phyloP scores from a whole-genome alignment of 2,113 vertebrate genomes.

The Mormyrus iriodes region DNA sequence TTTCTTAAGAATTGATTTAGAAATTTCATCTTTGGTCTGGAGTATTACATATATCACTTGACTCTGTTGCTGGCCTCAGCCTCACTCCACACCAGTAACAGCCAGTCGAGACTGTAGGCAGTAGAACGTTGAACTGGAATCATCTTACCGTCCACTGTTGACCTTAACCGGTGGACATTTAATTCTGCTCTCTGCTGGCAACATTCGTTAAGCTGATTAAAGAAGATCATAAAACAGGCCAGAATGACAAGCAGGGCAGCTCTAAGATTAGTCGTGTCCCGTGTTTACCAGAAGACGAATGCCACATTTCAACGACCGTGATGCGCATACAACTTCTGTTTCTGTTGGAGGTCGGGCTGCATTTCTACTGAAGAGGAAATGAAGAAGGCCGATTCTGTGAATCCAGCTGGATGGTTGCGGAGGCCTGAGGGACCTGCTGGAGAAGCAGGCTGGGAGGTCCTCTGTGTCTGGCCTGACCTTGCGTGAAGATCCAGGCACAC shows the following conservation, averaged over 20 bases:
- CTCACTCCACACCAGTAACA: conserved; percentile 24
- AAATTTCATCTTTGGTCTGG: conserved; percentile 33
- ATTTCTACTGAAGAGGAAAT: neutral
- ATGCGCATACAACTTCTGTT: neutral
- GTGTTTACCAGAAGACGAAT: neutral
- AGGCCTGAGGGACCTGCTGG: neutral
- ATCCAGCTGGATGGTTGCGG: neutral
- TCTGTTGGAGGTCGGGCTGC: neutral
- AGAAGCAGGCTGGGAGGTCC: neutral
- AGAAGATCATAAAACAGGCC: conserved; percentile 25
- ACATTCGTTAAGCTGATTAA: conserved; percentile 35
- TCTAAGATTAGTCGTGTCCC: conserved; percentile 17
- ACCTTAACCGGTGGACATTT: conserved; percentile 22
- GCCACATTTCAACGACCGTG: neutral
- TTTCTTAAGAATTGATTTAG: conserved; percentile 22
- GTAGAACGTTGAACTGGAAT: conserved; percentile 42
- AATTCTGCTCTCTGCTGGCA: conserved; percentile 13
- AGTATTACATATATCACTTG: conserved; percentile 22
- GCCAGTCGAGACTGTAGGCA: conserved; percentile 27
- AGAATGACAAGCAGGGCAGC: conserved; percentile 8
- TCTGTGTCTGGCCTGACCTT: neutral
- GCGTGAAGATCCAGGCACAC: neutral
- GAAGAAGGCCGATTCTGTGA: neutral
- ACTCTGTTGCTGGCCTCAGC: conserved; percentile 29
- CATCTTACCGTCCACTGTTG: conserved; percentile 21